Base-by-base conservation (phyloP, 2,797 vertebrate species). In the Lerista edwardsae region DNA sequence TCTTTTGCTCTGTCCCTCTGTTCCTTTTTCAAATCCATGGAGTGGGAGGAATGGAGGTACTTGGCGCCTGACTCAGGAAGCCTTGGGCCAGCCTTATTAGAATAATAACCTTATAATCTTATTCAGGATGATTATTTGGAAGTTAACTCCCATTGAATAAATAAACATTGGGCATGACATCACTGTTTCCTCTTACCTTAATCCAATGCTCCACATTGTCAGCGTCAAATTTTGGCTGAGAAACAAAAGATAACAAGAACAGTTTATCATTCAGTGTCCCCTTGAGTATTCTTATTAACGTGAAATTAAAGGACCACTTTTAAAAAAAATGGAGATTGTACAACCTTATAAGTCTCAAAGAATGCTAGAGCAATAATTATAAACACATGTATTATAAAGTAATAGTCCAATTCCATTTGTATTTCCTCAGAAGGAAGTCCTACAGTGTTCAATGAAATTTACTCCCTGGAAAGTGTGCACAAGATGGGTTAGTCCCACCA, bases 131-230 rank as follows among this genome's bases (percentile, higher is more conserved):
- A 64, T 62, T 73, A 34, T 82, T 47, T 67, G 67, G 19, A 25
- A 64, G n/a, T 39, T 29, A 64, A 78, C 3, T 31, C 23, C 17
- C 44, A 67, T 4, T 67, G 31, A 57, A n/a, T 57, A 67, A 34
- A 21, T 59, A 73, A 71, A 71, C 36, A 44, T 7, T 11, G 15
- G 29, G 31, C 44, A 31, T 17, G 7, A 12, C 19, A 55, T 36
- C 39, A 84, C 29, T 75, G 47, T 51, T 75, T 59, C 57, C 61
- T 71, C 90, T 95, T 90, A 97, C 97, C 97, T 97, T 96, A 75
- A 96, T 95, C 96, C 97, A 97, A 31, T 90, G 91, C 27, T 96
- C 94, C 89, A 96, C 94, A 86, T 91, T 95, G 71, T 86, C 92
- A 76, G 91, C 91, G 84, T 95, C 95, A 91, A 93, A 85, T 9